phyloP scores from a whole-genome alignment of 1,140 invertebrate species.

The Ostrea edulis region DNA sequence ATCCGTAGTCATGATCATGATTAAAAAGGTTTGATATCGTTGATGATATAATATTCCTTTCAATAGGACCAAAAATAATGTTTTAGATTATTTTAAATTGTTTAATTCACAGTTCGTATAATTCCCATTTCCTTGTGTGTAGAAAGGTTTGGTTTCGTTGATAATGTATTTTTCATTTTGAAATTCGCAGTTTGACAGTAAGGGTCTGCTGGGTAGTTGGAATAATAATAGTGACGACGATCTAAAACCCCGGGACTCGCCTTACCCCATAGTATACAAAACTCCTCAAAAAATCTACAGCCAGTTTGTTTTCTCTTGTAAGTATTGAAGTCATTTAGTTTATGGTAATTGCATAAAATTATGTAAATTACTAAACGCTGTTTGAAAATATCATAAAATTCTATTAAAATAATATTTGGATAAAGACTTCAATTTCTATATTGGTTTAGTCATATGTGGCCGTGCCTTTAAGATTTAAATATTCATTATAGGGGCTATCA shows the following conservation, averaged over 20 bases:
- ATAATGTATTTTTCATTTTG: too few species aligned
- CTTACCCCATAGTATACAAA: background rate
- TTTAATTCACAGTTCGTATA: background rate
- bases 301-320: conserved; percentile 18
- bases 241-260: background rate
- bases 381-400: background rate
- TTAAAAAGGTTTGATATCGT: too few species aligned
- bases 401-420: too few species aligned
- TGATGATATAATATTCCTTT: too few species aligned
- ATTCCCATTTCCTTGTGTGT: too few species aligned
- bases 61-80: too few species aligned
- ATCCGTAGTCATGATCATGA: too few species aligned
- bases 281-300: background rate
- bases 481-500: background rate
- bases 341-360: background rate
- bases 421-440: too few species aligned
- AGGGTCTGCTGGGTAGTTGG: background rate
- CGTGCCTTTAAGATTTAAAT: too few species aligned
- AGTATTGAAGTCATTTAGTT: background rate
- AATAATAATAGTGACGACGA: background rate
- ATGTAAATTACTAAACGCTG: background rate
- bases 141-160: too few species aligned
- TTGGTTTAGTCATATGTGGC: too few species aligned
- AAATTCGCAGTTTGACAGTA: background rate
- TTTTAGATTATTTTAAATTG: background rate